Evolutionary conservation across 1,140 invertebrate species (phyloP), one percentile per base, ranked within the genome.

Genomic region (Habropoda laboriosa): DNA sequence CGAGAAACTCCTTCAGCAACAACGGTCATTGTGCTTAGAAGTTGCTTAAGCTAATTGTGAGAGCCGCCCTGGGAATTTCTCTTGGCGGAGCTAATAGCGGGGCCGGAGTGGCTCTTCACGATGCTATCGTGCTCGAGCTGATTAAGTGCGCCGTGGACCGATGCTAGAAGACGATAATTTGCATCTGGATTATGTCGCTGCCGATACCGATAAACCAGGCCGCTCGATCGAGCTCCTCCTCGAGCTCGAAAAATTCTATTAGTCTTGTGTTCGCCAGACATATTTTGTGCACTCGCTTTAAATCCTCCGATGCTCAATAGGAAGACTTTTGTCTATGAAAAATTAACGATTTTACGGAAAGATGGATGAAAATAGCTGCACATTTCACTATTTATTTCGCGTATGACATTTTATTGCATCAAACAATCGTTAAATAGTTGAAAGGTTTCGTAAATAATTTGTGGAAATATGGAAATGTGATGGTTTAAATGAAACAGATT

Each of bases 1-100:
- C 57, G 55, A 38, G 64, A 16, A 35, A 78, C 47, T 38, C 24
- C 18, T 45, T n/a, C 42, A 10, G 64, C 10, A 32, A 12, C 45
- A 45, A 72, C 68, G 80, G 40, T 71, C 75, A 18, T 82, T 73
- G 70, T 51, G 67, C 81, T 83, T 85, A 80, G 64, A 85, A 83
- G 70, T 83, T 80, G 81, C 81, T 83, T 75, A 80, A 83, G 81
- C 77, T 85, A 85, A 85, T 83, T 85, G 81, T 58, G 49, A 80
- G 76, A 61, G 70, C 53, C 67, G 57, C 24, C 30, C 57, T n/a
- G 76, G 82, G 82, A 84, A 85, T 85, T 83, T 85, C 67, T 78
- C 55, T 78, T 58, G 32, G 51, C 32, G 42, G 24, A 24, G 42
- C 53, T 77, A 77, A 77, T 70, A 47, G 53, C n/a, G 42, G n/a